Evolutionary conservation across 2,888 invertebrate species (phyloP).

Genomic region (Andrena praecox): DNA sequence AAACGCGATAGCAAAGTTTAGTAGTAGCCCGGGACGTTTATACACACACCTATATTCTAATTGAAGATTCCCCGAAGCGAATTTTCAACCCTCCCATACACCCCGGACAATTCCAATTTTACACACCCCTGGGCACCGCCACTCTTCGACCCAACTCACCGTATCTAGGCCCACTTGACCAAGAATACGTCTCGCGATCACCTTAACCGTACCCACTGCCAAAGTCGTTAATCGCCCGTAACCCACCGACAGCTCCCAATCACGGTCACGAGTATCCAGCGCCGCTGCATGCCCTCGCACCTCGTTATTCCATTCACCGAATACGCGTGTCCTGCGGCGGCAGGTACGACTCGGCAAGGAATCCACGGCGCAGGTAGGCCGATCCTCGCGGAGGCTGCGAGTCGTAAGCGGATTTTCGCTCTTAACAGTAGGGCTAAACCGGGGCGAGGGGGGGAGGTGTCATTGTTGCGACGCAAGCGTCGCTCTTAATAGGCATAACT

Average conservation of each 20-base stretch:
- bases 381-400: conserved; percentile 34
- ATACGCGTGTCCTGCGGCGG: neutral
- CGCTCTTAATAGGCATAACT: conserved; percentile 62
- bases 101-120: too few species aligned
- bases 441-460: conserved; percentile 17
- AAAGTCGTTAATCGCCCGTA: neutral
- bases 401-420: conserved; percentile 70
- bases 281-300: neutral
- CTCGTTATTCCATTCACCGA: neutral
- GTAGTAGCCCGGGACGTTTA: too few species aligned
- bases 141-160: neutral
- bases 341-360: conserved; percentile 9
- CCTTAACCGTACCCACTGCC: neutral
- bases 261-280: neutral
- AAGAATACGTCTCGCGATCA: neutral
- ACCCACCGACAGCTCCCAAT: neutral
- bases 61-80: too few species aligned
- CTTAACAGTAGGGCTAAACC: conserved; percentile 59
- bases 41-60: too few species aligned
- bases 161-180: neutral
- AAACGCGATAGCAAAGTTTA: too few species aligned
- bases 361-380: conserved; percentile 24
- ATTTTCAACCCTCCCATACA: too few species aligned
- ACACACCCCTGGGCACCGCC: too few species aligned
- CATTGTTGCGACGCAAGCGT: conserved; percentile 58